These are phyloP conservation scores for Dolichomitus sp. DNA, from an alignment of 2,888 invertebrate species.

Conservation along the genomic window DNA sequence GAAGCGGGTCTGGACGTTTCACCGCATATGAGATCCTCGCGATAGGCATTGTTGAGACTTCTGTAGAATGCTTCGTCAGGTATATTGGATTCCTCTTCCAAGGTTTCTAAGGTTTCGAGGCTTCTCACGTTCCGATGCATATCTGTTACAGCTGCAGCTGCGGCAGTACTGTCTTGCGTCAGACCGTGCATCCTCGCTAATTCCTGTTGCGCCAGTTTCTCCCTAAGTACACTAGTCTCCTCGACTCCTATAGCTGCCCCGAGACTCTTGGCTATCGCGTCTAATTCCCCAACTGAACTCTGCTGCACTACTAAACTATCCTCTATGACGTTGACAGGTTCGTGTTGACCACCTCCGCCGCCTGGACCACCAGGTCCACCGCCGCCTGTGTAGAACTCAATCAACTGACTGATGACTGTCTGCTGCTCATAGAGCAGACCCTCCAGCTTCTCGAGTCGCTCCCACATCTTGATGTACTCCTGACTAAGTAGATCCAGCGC, in stretches of 20 bases:
- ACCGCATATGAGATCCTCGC: conserved; percentile 91
- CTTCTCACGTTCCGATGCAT: conserved; percentile 82
- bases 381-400: conserved; percentile 92
- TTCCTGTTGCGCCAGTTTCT: conserved; percentile 83
- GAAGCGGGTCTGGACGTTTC: conserved; percentile 89
- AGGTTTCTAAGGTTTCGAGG: conserved; percentile 81
- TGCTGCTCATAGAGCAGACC: conserved; percentile 95
- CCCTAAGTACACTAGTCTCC: conserved; percentile 80
- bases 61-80: conserved; percentile 96
- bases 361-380: conserved; percentile 85
- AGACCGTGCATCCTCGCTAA: conserved; percentile 81
- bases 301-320: conserved; percentile 74
- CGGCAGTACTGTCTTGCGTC: conserved; percentile 77
- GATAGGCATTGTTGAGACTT: conserved; percentile 95
- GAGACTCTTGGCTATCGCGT: conserved; percentile 83
- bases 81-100: conserved; percentile 87
- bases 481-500: conserved; percentile 96
- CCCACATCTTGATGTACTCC: conserved; percentile 98
- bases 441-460: conserved; percentile 95
- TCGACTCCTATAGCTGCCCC: conserved; percentile 82
- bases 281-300: conserved; percentile 81
- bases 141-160: conserved; percentile 78
- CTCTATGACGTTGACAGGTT: conserved; percentile 75
- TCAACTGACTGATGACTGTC: conserved; percentile 95
- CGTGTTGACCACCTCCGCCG: conserved; percentile 73